Conservation (phyloP, 2,888 invertebrate genomes). For the Ectemnius cavifrons region DNA sequence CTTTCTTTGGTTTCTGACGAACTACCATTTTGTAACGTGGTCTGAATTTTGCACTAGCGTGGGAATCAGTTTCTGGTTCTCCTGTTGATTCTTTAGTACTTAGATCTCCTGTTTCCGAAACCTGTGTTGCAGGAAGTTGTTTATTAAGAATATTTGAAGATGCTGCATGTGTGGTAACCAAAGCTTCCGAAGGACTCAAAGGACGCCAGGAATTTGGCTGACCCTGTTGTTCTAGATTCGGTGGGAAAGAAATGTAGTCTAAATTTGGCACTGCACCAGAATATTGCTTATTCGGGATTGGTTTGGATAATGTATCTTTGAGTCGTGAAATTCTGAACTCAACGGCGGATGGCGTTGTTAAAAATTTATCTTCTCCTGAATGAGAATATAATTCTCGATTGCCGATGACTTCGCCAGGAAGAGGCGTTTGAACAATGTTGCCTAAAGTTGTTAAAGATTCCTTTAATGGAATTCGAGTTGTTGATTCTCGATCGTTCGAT, state of each 20-base stretch:
- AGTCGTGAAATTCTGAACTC: no score
- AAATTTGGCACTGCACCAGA: constrained; percentile 42
- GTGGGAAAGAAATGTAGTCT: not conserved
- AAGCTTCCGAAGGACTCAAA: not conserved
- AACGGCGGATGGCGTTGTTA: no score
- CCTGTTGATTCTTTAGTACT: not conserved
- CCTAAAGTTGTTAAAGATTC: constrained; percentile 34
- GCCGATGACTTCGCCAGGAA: no score
- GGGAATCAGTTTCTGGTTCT: not conserved
- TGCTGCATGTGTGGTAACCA: not conserved
- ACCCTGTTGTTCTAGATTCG: not conserved
- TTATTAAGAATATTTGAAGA: no score
- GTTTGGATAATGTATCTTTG: no score
- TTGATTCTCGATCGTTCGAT: constrained; percentile 52
- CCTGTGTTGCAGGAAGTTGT: no score
- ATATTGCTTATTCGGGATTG: constrained; percentile 6
- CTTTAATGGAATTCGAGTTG: not conserved
- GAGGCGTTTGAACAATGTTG: no score
- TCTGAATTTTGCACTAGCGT: not conserved
- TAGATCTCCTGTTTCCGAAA: no score
- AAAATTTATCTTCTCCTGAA: no score
- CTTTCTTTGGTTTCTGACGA: constrained; percentile 38
- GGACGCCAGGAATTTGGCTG: not conserved
- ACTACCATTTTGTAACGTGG: constrained; percentile 46
- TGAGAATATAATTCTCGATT: no score